phyloP scores from a whole-genome alignment of 2,113 vertebrate species.

The Calyptommatus sinebrachiatus region DNA sequence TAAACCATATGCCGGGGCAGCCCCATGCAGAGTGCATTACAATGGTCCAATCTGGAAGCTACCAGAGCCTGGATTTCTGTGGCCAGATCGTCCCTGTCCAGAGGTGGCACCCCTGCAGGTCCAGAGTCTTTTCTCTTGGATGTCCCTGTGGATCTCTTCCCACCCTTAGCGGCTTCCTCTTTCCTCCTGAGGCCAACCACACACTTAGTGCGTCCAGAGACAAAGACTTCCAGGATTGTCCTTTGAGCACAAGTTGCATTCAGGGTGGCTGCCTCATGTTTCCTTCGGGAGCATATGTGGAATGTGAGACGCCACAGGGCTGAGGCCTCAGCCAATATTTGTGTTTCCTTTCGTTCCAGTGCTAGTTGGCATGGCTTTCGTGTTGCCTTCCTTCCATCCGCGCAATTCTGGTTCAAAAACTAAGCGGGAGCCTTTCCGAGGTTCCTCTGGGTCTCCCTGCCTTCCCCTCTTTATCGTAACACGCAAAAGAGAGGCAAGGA shows the following conservation, averaged over 20 bases:
- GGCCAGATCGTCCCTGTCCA: too few species aligned
- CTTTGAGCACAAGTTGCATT: not conserved
- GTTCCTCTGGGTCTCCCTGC: not conserved
- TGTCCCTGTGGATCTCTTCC: not conserved
- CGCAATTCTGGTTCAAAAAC: not conserved
- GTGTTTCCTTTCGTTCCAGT: not conserved
- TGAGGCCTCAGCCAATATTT: not conserved
- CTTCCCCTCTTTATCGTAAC: accelerated
- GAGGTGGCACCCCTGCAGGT: too few species aligned
- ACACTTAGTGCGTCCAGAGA: not conserved
- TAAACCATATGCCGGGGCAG: too few species aligned
- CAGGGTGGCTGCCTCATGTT: not conserved
- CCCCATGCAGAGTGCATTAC: too few species aligned
- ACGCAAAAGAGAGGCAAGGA: too few species aligned
- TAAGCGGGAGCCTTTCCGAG: not conserved
- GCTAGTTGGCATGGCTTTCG: not conserved
- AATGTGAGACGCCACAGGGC: not conserved
- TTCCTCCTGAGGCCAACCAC: not conserved
- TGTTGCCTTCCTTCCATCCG: not conserved
- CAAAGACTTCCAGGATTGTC: not conserved
- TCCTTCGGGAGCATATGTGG: not conserved
- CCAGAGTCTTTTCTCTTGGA: too few species aligned
- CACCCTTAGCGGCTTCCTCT: not conserved
- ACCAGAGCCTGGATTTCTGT: too few species aligned
- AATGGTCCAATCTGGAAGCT: too few species aligned